Evolutionary conservation across 2,888 invertebrate genomes (phyloP).

Genomic region (Drosophila suboccidentalis): DNA sequence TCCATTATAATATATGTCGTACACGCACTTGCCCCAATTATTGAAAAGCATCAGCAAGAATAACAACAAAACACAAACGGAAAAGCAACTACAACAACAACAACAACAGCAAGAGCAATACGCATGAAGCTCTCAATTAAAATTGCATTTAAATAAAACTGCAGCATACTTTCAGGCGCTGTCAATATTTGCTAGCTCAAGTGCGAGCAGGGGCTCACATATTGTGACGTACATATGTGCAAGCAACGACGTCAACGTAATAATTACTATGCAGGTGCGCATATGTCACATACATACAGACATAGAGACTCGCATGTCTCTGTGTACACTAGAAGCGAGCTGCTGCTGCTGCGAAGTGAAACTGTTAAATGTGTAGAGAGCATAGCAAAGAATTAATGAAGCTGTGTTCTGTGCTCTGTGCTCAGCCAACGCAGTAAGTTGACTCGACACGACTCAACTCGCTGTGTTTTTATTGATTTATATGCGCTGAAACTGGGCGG

Average conservation of each 20-base stretch:
- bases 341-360: slow-evolving; percentile 30
- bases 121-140: slow-evolving; percentile 64
- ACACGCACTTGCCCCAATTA: slow-evolving; percentile 66
- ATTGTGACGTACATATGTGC: slow-evolving; percentile 51
- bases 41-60: slow-evolving; percentile 47
- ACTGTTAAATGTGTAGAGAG: slow-evolving; percentile 52
- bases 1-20: slow-evolving; percentile 1
- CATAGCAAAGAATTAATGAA: slow-evolving; percentile 57
- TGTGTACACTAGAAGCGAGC: slow-evolving; percentile 37
- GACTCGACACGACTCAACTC: slow-evolving; percentile 16
- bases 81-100: slow-evolving; percentile 12
- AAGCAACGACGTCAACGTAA: slow-evolving; percentile 53
- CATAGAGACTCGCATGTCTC: slow-evolving; percentile 18
- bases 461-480: slow-evolving; percentile 80
- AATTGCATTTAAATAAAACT: slow-evolving; percentile 56
- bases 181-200: slow-evolving; percentile 59
- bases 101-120: slow-evolving; percentile 21
- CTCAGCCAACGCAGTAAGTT: slow-evolving; percentile 38
- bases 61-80: slow-evolving; percentile 25
- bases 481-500: slow-evolving; percentile 68
- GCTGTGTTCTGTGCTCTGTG: slow-evolving; percentile 45
- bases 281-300: background rate
- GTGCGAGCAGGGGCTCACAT: slow-evolving; percentile 45
- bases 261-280: slow-evolving; percentile 34
- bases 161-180: slow-evolving; percentile 61